Conservation (phyloP, 2,113 vertebrate genomes). For the Chlorodrepanis virens region DNA sequence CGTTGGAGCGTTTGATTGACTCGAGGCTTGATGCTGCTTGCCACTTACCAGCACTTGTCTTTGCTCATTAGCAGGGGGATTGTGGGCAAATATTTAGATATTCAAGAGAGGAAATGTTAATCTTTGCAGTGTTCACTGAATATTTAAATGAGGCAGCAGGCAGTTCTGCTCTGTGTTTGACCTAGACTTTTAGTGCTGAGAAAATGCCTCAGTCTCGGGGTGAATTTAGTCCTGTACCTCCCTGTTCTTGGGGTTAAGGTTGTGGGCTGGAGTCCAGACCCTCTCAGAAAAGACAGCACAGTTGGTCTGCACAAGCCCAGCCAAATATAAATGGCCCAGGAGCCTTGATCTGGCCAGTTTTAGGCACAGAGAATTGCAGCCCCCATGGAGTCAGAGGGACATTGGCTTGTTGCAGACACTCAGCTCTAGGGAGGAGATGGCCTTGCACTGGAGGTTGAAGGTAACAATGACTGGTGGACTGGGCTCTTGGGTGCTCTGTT, state of each 20-base stretch:
- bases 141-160: conserved; percentile 65
- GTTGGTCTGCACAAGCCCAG: not conserved
- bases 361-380: not conserved
- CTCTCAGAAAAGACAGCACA: not conserved
- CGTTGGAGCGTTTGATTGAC: conserved; percentile 88
- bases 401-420: not conserved
- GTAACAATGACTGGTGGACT: not conserved
- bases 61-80: conserved; percentile 85
- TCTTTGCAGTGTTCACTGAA: conserved; percentile 62
- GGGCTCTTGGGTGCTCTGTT: not conserved
- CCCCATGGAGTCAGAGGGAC: not conserved
- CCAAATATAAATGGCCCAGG: not conserved
- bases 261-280: not conserved
- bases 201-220: not conserved
- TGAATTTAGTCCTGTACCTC: not conserved
- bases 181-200: not conserved
- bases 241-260: not conserved
- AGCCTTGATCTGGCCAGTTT: not conserved
- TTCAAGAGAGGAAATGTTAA: conserved; percentile 71
- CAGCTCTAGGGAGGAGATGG: not conserved
- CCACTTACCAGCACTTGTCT: conserved; percentile 95
- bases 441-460: not conserved
- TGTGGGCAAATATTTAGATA: conserved; percentile 72
- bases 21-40: conserved; percentile 88
- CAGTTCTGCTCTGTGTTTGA: conserved; percentile 22